Evolutionary conservation across 1,140 invertebrate species (phyloP), one percentile per base, ranked within the genome.

Genomic region (Cherax quadricarinatus): DNA sequence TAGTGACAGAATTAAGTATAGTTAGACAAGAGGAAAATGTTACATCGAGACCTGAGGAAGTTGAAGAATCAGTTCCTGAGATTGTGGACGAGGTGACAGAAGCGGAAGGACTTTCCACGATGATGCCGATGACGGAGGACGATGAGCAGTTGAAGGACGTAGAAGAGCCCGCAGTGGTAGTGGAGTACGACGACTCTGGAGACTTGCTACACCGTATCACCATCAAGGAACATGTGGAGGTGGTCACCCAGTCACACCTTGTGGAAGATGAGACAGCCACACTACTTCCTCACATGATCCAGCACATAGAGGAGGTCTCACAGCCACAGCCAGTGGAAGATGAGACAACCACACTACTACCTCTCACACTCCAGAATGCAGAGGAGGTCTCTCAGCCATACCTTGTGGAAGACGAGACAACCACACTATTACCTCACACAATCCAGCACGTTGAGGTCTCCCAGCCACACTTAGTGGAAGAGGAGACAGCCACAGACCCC

Each of bases 151-250:
- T 5, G 51, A 21, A 14, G 24, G 53, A 60, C 16, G 51, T 4
- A 4, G 86, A 57, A 5, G 57, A 85, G 51, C 73, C 78, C 10
- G 84, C 51, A 18, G 84, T 91, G 84, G 62, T 91, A 9, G 57
- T 91, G 57, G 90, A 91, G 24, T 81, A 86, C 57, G 85, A 91
- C 49, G 75, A 91, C 24, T 16, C 24, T 9, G 90, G 90, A 57
- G 53, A 91, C n/a, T 49, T 57, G 62, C 24, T 91, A 3, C 90
- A 91, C 78, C 84, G 83, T 75, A 87, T 91, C 75, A 91, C 84
- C 1, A 84, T 91, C 3, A 30, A 86, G 10, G 84, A 91, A 60
- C 73, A 62, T 2, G 83, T 91, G 7, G 57, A 86, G 21, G 90
- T 91, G 41, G 84, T 91, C 53, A 91, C 89, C 16, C 18, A 49